These are phyloP conservation scores for Melanogrammus aeglefinus DNA, from an alignment of 2,797 vertebrate species.

Conservation along the genomic window DNA sequence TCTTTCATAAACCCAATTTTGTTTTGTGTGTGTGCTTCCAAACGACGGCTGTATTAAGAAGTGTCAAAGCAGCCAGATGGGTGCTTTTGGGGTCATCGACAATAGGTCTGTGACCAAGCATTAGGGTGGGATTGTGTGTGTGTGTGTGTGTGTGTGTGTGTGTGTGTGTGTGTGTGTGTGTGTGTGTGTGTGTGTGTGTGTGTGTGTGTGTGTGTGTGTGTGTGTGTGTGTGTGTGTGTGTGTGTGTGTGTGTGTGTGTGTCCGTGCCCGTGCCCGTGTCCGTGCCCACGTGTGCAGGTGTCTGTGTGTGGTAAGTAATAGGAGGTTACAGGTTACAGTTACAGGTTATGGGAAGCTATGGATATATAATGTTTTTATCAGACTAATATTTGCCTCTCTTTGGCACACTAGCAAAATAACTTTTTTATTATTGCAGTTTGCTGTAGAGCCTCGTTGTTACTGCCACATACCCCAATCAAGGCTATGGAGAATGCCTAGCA, in stretches of 20 bases:
- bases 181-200: too few relatives aligned
- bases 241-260: too few relatives aligned
- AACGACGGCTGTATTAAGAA: too few relatives aligned
- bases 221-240: background rate
- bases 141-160: background rate
- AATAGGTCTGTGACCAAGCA: background rate
- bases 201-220: background rate
- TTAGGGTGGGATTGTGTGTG: background rate
- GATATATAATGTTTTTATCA: background rate
- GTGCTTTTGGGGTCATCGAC: too few relatives aligned
- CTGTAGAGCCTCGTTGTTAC: background rate
- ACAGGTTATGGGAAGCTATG: background rate
- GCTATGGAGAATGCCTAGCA: background rate
- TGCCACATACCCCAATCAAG: conserved; percentile 1
- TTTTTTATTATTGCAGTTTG: background rate
- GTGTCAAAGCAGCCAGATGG: too few relatives aligned
- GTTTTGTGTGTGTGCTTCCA: background rate
- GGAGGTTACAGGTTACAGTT: too few relatives aligned
- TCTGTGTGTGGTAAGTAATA: background rate
- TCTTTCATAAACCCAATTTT: background rate
- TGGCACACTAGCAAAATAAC: background rate
- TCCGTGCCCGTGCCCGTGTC: too few relatives aligned
- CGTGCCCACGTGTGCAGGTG: background rate
- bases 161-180: background rate
- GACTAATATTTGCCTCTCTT: background rate